Evolutionary conservation across 2,797 vertebrate genomes (phyloP).

Genomic region (Euthynnus affinis): DNA sequence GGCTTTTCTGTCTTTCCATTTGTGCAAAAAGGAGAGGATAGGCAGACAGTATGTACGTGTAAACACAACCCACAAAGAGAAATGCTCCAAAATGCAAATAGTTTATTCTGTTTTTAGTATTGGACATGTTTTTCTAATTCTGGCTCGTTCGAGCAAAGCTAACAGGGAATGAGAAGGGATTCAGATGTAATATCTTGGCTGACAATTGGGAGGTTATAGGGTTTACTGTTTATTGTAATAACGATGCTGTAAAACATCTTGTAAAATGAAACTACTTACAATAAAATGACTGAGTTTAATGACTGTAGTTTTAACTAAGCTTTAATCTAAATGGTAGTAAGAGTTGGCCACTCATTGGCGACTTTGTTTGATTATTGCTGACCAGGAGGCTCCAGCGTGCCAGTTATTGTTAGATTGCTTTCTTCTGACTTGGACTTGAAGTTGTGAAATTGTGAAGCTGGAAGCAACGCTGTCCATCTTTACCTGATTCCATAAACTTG

Average conservation of each 20-base stretch:
- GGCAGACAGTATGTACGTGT: not conserved
- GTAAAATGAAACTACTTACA: constrained; percentile 30
- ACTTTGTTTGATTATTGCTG: not conserved
- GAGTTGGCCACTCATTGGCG: not conserved
- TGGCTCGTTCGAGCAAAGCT: constrained; percentile 18
- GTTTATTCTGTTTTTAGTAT: constrained; percentile 37
- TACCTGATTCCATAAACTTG: constrained; percentile 1
- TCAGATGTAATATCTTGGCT: constrained; percentile 17
- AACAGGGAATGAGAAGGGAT: constrained; percentile 7
- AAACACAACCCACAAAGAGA: constrained; percentile 17
- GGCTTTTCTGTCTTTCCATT: constrained; percentile 40
- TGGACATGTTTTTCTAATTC: constrained; percentile 3
- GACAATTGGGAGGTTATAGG: constrained; percentile 17
- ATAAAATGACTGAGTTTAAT: constrained; percentile 23
- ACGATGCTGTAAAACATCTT: constrained; percentile 20
- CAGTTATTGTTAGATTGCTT: constrained; percentile 4
- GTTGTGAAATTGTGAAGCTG: constrained; percentile 9
- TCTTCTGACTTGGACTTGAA: not conserved
- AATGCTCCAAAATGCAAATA: constrained; percentile 15
- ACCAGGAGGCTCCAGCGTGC: constrained; percentile 15
- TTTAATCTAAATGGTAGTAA: not conserved
- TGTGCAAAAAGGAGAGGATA: constrained; percentile 10
- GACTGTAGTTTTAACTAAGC: not conserved
- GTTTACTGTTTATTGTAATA: constrained; percentile 4
- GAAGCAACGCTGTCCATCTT: not conserved